Evolutionary conservation across 2,888 invertebrate species (phyloP), one percentile per base, ranked within the genome.

Genomic region (Diplolepis rosae): DNA sequence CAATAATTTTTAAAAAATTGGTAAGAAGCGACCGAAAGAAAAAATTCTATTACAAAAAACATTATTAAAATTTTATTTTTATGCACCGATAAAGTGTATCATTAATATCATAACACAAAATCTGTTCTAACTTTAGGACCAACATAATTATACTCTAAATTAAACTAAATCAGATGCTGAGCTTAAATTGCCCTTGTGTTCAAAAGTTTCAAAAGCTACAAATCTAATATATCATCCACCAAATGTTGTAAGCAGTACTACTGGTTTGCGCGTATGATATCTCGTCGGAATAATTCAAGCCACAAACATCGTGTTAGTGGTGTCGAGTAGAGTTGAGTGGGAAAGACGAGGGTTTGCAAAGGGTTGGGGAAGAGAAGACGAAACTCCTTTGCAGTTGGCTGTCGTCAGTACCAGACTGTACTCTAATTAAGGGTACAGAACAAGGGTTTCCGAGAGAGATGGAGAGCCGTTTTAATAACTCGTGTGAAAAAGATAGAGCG

Each of bases 371-470:
- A 51, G 70, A 73, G 74, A 67, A 73, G 69, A 54, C 65, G 74
- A 75, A 79, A 79, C 75, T 78, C 78, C 80, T 81, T 82, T 78
- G 77, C 83, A 81, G 83, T 81, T 78, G 77, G 77, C 74, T 82
- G 83, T 82, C 82, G 82, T 81, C 83, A 79, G 78, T 82, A 80
- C 75, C 81, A 84, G 84, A 84, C 82, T 83, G 82, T 83, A 83
- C 80, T 82, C 84, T 84, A 84, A 84, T 84, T 84, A 84, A 84
- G 83, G 79, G 82, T 67, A 74, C 72, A 76, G 79, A 79, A 80
- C 83, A 84, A 84, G 83, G 74, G 76, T 74, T 71, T 78, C 80
- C 75, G 75, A 77, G 80, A 78, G 79, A 77, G 80, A 82, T 75
- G 77, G 76, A 81, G 81, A 76, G 78, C 72, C 77, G 76, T 81